Evolutionary conservation across 2,113 vertebrate species (phyloP).

Genomic region (Stegostoma tigrinum): DNA sequence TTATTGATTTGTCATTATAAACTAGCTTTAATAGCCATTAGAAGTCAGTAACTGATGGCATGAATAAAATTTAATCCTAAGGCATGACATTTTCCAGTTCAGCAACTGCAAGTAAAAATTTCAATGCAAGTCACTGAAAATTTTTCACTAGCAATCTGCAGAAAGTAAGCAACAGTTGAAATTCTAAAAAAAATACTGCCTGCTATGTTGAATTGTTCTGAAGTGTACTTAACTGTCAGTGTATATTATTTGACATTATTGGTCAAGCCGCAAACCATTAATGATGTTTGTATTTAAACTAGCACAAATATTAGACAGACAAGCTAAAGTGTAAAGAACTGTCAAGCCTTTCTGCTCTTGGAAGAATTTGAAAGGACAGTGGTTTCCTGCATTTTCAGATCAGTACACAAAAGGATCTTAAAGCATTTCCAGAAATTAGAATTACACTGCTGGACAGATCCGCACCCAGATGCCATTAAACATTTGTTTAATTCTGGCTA

Average conservation of each 20-base stretch:
- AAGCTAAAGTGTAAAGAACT: conserved; percentile 5
- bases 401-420: conserved; percentile 5
- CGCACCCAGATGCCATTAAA: not conserved
- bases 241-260: conserved; percentile 10
- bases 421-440: conserved; percentile 12
- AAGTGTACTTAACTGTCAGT: not conserved
- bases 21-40: not conserved
- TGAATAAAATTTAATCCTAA: not conserved
- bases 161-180: conserved; percentile 19
- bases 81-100: conserved; percentile 15
- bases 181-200: conserved; percentile 28
- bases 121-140: not conserved
- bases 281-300: not conserved
- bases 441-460: conserved; percentile 19
- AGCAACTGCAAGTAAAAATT: conserved; percentile 16
- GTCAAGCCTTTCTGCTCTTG: not conserved
- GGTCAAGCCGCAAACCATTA: conserved; percentile 8
- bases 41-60: conserved; percentile 6
- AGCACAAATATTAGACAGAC: not conserved
- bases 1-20: not conserved
- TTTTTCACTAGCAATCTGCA: conserved; percentile 13
- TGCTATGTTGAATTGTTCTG: conserved; percentile 18
- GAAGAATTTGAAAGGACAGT: conserved; percentile 28
- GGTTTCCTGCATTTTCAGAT: conserved; percentile 27
- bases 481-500: not conserved